Evolutionary conservation across 2,797 vertebrate species (phyloP).

Genomic region (Nothura maculosa): DNA sequence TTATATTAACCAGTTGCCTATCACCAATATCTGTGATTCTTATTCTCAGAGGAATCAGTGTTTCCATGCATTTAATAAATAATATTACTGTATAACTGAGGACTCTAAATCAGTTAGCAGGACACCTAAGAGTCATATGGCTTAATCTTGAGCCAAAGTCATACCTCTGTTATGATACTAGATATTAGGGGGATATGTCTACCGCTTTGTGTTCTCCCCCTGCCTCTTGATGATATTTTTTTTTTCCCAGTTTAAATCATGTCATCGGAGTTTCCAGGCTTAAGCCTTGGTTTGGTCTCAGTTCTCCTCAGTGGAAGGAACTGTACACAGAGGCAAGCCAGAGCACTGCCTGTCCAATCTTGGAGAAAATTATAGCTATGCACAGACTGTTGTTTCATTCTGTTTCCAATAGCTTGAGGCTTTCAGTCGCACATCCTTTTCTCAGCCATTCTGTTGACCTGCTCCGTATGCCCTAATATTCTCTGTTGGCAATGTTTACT

Average conservation of each 20-base stretch:
- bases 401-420: constrained; percentile 35
- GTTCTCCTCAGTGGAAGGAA: not conserved
- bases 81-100: not conserved
- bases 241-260: fast-evolving
- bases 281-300: not conserved
- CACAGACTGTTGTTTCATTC: not conserved
- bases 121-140: not conserved
- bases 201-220: fast-evolving
- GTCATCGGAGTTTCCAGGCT: not conserved
- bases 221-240: fast-evolving
- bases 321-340: not conserved
- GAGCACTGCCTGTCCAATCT: not conserved
- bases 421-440: constrained; percentile 17
- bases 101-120: not conserved
- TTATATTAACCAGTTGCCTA: not conserved
- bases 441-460: constrained; percentile 19
- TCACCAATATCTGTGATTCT: not conserved
- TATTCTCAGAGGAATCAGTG: not conserved
- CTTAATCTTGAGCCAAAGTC: not conserved
- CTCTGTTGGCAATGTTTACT: not conserved
- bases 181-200: not conserved
- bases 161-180: not conserved
- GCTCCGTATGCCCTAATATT: not conserved
- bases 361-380: not conserved
- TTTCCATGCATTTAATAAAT: not conserved